Evolutionary conservation across 1,140 invertebrate genomes (phyloP).

Genomic region (Planococcus citri): DNA sequence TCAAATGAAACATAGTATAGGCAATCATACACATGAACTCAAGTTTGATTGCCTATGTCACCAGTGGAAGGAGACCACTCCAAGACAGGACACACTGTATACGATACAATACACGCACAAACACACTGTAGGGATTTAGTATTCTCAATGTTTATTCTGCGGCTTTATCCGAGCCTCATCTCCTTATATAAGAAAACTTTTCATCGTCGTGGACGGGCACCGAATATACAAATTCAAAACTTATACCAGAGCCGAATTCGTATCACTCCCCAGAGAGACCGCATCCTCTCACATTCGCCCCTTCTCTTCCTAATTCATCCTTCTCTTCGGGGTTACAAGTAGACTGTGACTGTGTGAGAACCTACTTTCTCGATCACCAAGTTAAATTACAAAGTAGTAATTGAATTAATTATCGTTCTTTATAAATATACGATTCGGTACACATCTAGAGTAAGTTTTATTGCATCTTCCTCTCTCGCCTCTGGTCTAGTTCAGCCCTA

Average conservation of each 20-base stretch:
- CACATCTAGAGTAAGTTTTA: not conserved
- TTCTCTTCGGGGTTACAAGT: too few relatives aligned
- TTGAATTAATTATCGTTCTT: not conserved
- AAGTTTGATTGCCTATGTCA: too few relatives aligned
- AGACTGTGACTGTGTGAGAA: too few relatives aligned
- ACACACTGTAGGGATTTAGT: not conserved
- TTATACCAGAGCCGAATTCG: not conserved
- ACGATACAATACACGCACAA: not conserved
- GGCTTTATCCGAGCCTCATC: not conserved
- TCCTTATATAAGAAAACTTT: not conserved
- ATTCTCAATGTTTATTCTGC: not conserved
- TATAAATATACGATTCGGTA: not conserved
- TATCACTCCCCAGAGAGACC: not conserved
- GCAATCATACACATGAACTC: too few relatives aligned
- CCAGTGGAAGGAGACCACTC: too few relatives aligned
- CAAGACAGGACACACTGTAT: too few relatives aligned
- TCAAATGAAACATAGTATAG: too few relatives aligned
- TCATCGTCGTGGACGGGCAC: not conserved
- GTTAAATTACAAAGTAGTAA: not conserved
- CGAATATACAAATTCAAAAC: not conserved
- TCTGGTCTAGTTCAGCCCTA: too few relatives aligned
- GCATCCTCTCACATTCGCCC: too few relatives aligned
- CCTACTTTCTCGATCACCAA: not conserved
- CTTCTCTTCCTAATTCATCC: too few relatives aligned
- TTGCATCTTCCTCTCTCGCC: too few relatives aligned